These are phyloP conservation scores for Microplitis mediator DNA, from an alignment of 1,140 invertebrate species.

Conservation along the genomic window DNA sequence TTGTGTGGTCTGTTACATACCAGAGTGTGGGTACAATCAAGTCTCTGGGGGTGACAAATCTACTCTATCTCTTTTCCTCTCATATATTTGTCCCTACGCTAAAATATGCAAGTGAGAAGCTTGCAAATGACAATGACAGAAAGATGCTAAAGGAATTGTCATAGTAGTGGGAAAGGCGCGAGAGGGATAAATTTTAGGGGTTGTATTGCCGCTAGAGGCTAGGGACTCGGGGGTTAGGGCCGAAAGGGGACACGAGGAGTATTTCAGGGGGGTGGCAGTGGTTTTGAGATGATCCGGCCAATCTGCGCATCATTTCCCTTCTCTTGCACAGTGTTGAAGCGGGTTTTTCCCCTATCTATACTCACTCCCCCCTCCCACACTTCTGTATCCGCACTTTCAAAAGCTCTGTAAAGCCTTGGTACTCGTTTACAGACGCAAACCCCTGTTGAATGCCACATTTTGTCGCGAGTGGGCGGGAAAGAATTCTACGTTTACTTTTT, in stretches of 20 bases:
- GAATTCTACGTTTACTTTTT: neutral
- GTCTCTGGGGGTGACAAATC: constrained; percentile 13
- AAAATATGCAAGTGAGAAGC: too few species aligned
- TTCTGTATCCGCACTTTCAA: constrained; percentile 5
- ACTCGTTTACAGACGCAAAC: constrained; percentile 26
- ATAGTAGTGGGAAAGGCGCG: too few species aligned
- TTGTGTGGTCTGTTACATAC: constrained; percentile 44
- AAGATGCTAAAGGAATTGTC: too few species aligned
- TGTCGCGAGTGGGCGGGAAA: constrained; percentile 36
- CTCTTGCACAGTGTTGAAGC: constrained; percentile 16
- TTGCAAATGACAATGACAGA: too few species aligned
- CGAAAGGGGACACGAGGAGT: too few species aligned
- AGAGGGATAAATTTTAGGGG: too few species aligned
- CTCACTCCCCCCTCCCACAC: constrained; percentile 24
- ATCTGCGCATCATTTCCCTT: constrained; percentile 63
- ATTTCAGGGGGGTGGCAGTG: constrained; percentile 32
- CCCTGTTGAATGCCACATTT: constrained; percentile 56
- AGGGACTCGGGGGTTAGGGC: too few species aligned
- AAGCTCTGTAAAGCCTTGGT: neutral
- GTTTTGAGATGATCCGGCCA: constrained; percentile 63
- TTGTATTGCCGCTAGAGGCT: too few species aligned
- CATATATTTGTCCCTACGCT: too few species aligned
- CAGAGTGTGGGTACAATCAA: constrained; percentile 19
- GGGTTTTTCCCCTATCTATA: constrained; percentile 16
- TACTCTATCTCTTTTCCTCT: too few species aligned